Percentiles rank a stretch among this genome's conserved stretches.
Conservation (phyloP, 2,113 vertebrate genomes). For the Triplophysa tibetana region DNA sequence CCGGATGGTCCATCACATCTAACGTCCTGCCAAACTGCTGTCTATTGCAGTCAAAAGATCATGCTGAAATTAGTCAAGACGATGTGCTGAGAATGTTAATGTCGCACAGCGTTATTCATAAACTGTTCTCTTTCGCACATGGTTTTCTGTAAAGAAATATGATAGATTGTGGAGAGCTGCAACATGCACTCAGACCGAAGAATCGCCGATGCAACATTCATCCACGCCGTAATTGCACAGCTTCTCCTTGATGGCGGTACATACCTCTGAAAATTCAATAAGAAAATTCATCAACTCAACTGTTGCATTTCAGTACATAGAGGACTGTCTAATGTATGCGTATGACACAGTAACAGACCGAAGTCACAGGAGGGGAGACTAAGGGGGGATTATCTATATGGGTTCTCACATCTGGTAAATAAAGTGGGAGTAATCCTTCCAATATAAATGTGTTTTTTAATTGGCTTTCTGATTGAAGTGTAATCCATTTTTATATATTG, state of each 20-base stretch:
- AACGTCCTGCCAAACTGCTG: conserved; percentile 1
- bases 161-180: conserved; percentile 31
- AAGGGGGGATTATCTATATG: conserved; percentile 55
- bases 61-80: conserved; percentile 40
- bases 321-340: conserved; percentile 29
- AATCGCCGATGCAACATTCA: conserved; percentile 30
- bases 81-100: conserved; percentile 47
- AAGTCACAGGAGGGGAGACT: conserved; percentile 53
- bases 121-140: not conserved
- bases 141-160: conserved; percentile 13
- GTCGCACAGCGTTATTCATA: conserved; percentile 46
- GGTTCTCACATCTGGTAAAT: conserved; percentile 54
- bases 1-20: not conserved
- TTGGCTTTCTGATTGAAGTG: conserved; percentile 69
- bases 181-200: not conserved
- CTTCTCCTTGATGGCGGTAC: conserved; percentile 2
- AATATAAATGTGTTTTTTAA: conserved; percentile 66
- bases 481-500: conserved; percentile 69
- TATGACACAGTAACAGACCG: conserved; percentile 30
- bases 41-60: conserved; percentile 19
- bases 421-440: conserved; percentile 59
- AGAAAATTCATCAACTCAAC: conserved; percentile 17
- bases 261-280: conserved; percentile 22
- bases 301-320: conserved; percentile 35
- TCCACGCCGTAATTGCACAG: conserved; percentile 5